Evolutionary conservation across 2,888 invertebrate species (phyloP).

Genomic region (Hirtodrosophila confusa): DNA sequence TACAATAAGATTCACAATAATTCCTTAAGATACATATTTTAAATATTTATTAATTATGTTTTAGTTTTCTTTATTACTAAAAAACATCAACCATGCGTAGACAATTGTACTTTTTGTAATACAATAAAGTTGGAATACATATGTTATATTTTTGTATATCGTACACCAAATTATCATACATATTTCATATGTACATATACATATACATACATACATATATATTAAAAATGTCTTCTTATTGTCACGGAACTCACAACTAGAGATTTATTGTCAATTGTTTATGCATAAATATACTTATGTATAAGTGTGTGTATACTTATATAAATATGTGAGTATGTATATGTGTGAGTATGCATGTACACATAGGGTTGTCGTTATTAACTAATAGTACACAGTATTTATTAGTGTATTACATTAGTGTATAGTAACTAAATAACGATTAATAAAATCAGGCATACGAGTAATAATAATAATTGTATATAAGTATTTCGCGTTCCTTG

Average conservation of each 20-base stretch:
- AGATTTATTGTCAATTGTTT: constrained; percentile 50
- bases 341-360: constrained; percentile 1
- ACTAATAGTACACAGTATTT: constrained; percentile 2
- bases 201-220: constrained; percentile 4
- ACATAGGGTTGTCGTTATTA: not conserved
- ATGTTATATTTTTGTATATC: constrained; percentile 10
- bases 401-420: constrained; percentile 8
- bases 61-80: constrained; percentile 18
- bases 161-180: constrained; percentile 4
- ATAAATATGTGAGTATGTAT: not conserved
- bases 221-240: constrained; percentile 50
- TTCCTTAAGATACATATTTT: constrained; percentile 37
- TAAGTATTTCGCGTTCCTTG: constrained; percentile 2
- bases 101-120: constrained; percentile 41
- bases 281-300: constrained; percentile 6
- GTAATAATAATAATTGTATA: constrained; percentile 8
- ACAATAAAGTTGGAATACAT: constrained; percentile 18
- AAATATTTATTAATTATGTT: constrained; percentile 14
- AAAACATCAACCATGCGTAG: constrained; percentile 75
- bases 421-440: constrained; percentile 28
- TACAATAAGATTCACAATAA: constrained; percentile 54
- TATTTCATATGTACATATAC: constrained; percentile 11
- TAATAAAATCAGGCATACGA: constrained; percentile 24
- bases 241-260: constrained; percentile 64
- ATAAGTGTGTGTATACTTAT: too few relatives aligned